These are phyloP conservation scores for Aradophagus sp. DNA, from an alignment of 1,140 invertebrate genomes.

Conservation along the genomic window DNA sequence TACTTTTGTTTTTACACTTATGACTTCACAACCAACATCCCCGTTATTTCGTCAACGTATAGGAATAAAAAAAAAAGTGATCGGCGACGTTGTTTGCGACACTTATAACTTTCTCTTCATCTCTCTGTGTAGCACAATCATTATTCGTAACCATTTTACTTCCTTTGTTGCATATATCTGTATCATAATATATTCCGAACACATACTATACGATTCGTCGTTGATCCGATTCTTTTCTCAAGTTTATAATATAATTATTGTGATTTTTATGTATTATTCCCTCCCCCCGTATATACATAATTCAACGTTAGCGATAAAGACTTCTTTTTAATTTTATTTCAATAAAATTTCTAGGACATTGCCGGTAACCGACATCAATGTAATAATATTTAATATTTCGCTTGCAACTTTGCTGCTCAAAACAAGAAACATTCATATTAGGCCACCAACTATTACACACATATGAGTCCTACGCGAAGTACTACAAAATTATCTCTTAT, in stretches of 20 bases:
- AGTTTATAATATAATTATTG: slow-evolving; percentile 59
- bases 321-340: slow-evolving; percentile 59
- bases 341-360: slow-evolving; percentile 73
- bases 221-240: slow-evolving; percentile 59
- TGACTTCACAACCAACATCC: slow-evolving; percentile 24
- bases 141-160: slow-evolving; percentile 35
- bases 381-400: slow-evolving; percentile 67
- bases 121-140: slow-evolving; percentile 23
- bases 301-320: slow-evolving; percentile 73
- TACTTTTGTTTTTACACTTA: slow-evolving; percentile 44
- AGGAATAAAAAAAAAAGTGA: slow-evolving; percentile 34
- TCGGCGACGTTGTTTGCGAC: slow-evolving; percentile 35
- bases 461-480: slow-evolving; percentile 50
- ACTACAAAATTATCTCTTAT: slow-evolving; percentile 40
- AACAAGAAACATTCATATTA: slow-evolving; percentile 72
- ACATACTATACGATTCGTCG: slow-evolving; percentile 58
- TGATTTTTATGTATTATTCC: slow-evolving; percentile 51
- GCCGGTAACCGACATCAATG: slow-evolving; percentile 68
- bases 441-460: slow-evolving; percentile 70
- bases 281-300: slow-evolving; percentile 58
- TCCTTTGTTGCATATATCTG: slow-evolving; percentile 51
- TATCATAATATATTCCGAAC: slow-evolving; percentile 55
- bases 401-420: slow-evolving; percentile 62
- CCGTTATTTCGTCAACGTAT: slow-evolving; percentile 31
- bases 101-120: slow-evolving; percentile 43